Evolutionary conservation across 2,797 vertebrate genomes (phyloP).

Genomic region (Tamandua tetradactyla): DNA sequence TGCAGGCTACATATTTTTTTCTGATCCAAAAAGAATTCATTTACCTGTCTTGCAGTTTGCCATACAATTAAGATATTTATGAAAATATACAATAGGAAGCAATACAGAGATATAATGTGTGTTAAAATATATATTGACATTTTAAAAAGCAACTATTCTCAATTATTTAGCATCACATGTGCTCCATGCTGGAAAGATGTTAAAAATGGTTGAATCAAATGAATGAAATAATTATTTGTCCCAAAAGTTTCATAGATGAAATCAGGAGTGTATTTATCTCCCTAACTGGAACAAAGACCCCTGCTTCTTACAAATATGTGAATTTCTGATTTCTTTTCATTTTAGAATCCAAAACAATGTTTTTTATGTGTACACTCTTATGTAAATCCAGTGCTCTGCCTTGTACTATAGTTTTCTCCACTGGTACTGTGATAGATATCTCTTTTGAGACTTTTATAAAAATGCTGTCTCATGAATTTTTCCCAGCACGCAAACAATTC

Average conservation of each 20-base stretch:
- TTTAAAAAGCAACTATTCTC: slow-evolving; percentile 22
- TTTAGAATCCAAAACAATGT: slow-evolving; percentile 41
- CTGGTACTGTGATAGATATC: slow-evolving; percentile 25
- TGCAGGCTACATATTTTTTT: background rate
- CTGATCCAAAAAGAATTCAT: slow-evolving; percentile 26
- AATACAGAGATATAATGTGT: background rate
- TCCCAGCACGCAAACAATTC: slow-evolving; percentile 41
- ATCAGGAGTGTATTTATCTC: background rate
- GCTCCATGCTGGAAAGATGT: slow-evolving; percentile 7
- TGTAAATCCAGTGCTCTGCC: slow-evolving; percentile 35
- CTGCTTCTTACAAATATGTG: slow-evolving; percentile 29
- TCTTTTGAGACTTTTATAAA: slow-evolving; percentile 49
- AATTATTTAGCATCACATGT: background rate
- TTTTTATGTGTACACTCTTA: slow-evolving; percentile 23
- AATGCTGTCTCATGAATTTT: background rate
- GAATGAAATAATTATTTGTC: slow-evolving; percentile 31
- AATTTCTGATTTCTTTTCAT: slow-evolving; percentile 25
- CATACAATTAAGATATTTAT: slow-evolving; percentile 12
- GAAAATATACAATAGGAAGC: slow-evolving; percentile 28
- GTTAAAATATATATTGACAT: slow-evolving; percentile 24
- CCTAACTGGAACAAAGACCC: background rate
- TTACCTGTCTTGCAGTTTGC: slow-evolving; percentile 7
- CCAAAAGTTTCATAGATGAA: background rate
- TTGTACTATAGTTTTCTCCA: slow-evolving; percentile 47
- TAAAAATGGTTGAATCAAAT: slow-evolving; percentile 21